Evolutionary conservation across 2,113 vertebrate species (phyloP), one percentile per base, ranked within the genome.

Genomic region (Carassius auratus): DNA sequence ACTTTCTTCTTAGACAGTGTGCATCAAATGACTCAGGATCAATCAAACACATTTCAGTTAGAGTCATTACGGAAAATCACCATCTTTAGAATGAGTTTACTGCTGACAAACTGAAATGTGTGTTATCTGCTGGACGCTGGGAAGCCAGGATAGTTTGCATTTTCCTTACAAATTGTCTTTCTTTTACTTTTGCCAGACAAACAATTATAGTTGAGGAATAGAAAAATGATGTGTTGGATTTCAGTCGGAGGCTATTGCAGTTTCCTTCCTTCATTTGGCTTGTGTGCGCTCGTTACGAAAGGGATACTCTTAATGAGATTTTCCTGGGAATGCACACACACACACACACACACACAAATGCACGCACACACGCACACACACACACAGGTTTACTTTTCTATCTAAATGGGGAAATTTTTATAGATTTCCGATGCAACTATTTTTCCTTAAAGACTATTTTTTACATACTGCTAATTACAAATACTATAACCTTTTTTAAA

Each of bases 161-260:
- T 36, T 38, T 59, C n/a, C 1, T 77, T 30, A 76, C 48, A 15
- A 15, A 36, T 78, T 14, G 1, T n/a, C 57, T 21, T 33, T 30
- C 23, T 14, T 48, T n/a, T 23, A 4, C 26, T 52, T 52, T 52
- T 3, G 13, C 7, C 12, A 52, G 23, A 30, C 45, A 33, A 55
- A 79, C 30, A 79, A 61, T 62, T 79, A 79, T 79, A 79, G 36
- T 42, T 79, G 36, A 79, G 57, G 13, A 79, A 79, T 23, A 13
- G 36, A 61, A 62, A 79, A 79, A 79, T 62, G 57, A 62, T 79
- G 57, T 61, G 55, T 61, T 79, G 76, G 57, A 79, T 79, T 79
- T 79, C 57, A 42, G 76, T 61, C 76, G 62, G 76, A 61, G 76
- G 57, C 57, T 57, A 79, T 62, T 79, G 42, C 33, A n/a, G 21